Percentiles rank a stretch among this genome's conserved stretches.
These are phyloP conservation scores for Drosophila setifemur DNA, from an alignment of 1,140 invertebrate genomes.

Conservation along the genomic window DNA sequence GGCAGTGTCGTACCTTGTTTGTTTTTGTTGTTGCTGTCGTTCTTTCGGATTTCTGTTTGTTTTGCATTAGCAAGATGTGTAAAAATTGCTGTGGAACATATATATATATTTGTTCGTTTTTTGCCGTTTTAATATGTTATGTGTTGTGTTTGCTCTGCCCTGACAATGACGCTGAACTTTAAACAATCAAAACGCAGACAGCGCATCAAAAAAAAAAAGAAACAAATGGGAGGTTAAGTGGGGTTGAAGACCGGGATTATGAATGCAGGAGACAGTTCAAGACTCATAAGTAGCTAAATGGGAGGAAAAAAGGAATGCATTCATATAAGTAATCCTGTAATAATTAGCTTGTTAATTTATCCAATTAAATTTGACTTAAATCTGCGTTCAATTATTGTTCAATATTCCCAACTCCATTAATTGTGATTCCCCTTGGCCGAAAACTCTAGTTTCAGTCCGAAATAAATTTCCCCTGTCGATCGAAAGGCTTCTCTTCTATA, in stretches of 20 bases:
- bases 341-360: background rate
- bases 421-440: background rate
- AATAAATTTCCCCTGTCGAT: constrained; percentile 41
- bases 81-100: constrained; percentile 25
- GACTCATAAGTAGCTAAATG: background rate
- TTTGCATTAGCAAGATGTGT: constrained; percentile 42
- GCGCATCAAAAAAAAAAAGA: background rate
- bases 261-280: background rate
- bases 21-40: background rate
- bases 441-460: constrained; percentile 1
- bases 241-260: constrained; percentile 12
- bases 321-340: background rate
- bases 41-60: constrained; percentile 27
- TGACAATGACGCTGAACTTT: constrained; percentile 19
- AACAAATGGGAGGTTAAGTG: constrained; percentile 33
- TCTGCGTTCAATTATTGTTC: background rate
- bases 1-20: background rate
- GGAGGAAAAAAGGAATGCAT: background rate
- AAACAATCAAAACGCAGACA: constrained; percentile 21
- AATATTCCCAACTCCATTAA: background rate
- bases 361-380: background rate
- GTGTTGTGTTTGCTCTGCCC: constrained; percentile 15
- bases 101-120: constrained; percentile 3
- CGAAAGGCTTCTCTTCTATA: constrained; percentile 39
- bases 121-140: constrained; percentile 14